Conservation (phyloP, 92 coral and sea anemone genomes). For the Porites evermanni region DNA sequence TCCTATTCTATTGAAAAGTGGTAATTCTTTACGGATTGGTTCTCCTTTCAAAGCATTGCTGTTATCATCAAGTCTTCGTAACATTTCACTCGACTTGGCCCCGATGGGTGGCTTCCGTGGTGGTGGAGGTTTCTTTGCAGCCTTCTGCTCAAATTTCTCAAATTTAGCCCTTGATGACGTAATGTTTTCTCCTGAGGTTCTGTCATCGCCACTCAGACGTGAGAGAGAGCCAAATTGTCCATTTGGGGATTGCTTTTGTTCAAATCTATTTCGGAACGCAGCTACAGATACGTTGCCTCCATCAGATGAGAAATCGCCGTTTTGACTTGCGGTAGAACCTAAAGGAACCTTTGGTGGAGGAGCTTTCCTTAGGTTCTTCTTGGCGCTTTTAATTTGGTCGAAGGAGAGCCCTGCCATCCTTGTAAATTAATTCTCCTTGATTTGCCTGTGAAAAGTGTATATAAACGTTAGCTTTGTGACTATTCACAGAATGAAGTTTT, state of each 20-base stretch:
- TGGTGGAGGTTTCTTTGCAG: neutral
- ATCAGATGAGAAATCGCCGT: slow-evolving; percentile 8
- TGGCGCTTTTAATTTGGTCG: slow-evolving; percentile 3
- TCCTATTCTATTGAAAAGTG: slow-evolving; percentile 17
- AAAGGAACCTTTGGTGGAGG: slow-evolving; percentile 29
- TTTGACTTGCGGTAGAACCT: slow-evolving; percentile 7
- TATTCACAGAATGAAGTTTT: too few species aligned
- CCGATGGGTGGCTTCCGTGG: slow-evolving; percentile 16
- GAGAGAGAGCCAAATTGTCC: neutral
- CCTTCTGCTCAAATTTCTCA: slow-evolving; percentile 31
- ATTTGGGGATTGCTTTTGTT: slow-evolving; percentile 1
- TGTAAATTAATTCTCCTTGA: neutral
- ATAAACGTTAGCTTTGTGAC: neutral
- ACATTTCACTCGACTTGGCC: neutral
- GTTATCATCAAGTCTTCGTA: neutral
- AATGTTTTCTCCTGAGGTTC: slow-evolving; percentile 5
- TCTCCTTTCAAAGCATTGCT: slow-evolving; percentile 20
- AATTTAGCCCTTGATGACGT: slow-evolving; percentile 35
- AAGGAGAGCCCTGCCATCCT: slow-evolving; percentile 4
- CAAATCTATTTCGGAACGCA: slow-evolving; percentile 18
- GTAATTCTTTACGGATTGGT: slow-evolving; percentile 19
- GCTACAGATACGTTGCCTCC: slow-evolving; percentile 9
- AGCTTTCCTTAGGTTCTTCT: slow-evolving; percentile 11
- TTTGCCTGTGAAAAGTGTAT: neutral
- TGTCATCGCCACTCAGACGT: slow-evolving; percentile 19